Base-by-base conservation (phyloP, 1,140 invertebrate species). In the Drosophila tristis region DNA sequence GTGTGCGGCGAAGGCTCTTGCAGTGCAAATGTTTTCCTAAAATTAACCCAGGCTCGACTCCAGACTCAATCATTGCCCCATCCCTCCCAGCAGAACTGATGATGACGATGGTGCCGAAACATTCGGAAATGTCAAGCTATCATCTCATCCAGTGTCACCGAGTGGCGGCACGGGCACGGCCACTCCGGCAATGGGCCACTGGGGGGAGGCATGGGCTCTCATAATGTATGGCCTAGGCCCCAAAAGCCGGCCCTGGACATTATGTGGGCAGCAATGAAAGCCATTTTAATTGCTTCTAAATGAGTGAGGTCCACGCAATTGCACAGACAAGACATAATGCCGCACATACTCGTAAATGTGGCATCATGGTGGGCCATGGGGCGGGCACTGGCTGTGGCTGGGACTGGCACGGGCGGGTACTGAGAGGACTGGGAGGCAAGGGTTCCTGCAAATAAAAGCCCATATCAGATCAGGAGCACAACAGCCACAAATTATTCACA, bases 251-350 rank as follows among this genome's bases (percentile, higher is more conserved):
- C 43, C 64, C 44, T 50, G 49, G 26, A 20, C 65, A 71, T 70
- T 71, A 71, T 71, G 70, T 74, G 56, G 70, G 57, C 25, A 42
- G 54, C 62, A 60, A 79, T 82, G 87, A 86, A 81, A 89, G 74
- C 66, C 66, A 82, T 87, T 86, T 87, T 86, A 86, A 86, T 86
- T 86, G 84, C 74, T 82, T 81, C 82, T 63, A 78, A 86, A 86
- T 86, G 82, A 86, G 82, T 57, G 71, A 60, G 66, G 71, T 49
- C 70, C 63, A 66, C 85, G 61, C 82, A 85, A 81, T 86, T 87
- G 78, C 61, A 59, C 55, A 68, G 56, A 64, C 55, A 59, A 49
- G 57, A 68, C 55, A 58, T 71, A 55, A 77, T 49, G 35, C 45
- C 51, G 25, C 29, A 25, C 51, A 68, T 47, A 31, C 35, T 16